Evolutionary conservation across 2,797 vertebrate genomes (phyloP).

Genomic region (Sebastes oblongus): DNA sequence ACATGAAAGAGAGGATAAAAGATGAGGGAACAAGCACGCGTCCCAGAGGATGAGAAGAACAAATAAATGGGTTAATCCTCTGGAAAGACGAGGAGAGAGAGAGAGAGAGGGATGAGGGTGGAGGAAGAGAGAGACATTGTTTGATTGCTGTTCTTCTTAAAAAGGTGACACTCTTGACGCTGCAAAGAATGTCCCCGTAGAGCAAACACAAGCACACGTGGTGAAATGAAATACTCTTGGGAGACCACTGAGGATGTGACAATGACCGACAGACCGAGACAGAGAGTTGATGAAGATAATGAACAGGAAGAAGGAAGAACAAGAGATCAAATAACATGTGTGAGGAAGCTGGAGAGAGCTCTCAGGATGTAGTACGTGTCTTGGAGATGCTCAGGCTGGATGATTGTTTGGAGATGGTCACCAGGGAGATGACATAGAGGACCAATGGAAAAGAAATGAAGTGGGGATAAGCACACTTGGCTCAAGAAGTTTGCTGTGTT

Average conservation of each 20-base stretch:
- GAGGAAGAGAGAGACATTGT: slow-evolving; percentile 43
- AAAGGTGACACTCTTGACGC: slow-evolving; percentile 59
- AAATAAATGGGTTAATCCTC: slow-evolving; percentile 68
- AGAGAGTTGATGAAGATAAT: slow-evolving; percentile 31
- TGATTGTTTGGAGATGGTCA: slow-evolving; percentile 65
- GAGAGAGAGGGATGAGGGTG: slow-evolving; percentile 34
- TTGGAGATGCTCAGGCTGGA: slow-evolving; percentile 64
- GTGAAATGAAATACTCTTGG: slow-evolving; percentile 43
- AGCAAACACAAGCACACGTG: slow-evolving; percentile 47
- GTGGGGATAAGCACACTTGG: slow-evolving; percentile 20
- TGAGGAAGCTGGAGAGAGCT: slow-evolving; percentile 16
- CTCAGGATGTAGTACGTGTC: slow-evolving; percentile 67
- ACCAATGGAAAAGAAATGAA: slow-evolving; percentile 28
- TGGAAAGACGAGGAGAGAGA: slow-evolving; percentile 44
- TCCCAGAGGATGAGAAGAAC: slow-evolving; percentile 49
- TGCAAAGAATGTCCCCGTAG: slow-evolving; percentile 51
- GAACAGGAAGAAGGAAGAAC: slow-evolving; percentile 15
- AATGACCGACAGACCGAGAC: slow-evolving; percentile 5
- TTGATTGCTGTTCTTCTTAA: slow-evolving; percentile 72
- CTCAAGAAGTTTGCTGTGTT: slow-evolving; percentile 26
- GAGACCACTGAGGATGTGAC: slow-evolving; percentile 43
- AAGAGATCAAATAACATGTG: background rate
- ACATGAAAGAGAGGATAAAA: slow-evolving; percentile 53
- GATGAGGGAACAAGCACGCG: slow-evolving; percentile 28
- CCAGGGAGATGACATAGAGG: slow-evolving; percentile 49